phyloP scores from a whole-genome alignment of 30 jellyfish, hydroid and myxozoan genomes.

The Turritopsis dohrnii region DNA sequence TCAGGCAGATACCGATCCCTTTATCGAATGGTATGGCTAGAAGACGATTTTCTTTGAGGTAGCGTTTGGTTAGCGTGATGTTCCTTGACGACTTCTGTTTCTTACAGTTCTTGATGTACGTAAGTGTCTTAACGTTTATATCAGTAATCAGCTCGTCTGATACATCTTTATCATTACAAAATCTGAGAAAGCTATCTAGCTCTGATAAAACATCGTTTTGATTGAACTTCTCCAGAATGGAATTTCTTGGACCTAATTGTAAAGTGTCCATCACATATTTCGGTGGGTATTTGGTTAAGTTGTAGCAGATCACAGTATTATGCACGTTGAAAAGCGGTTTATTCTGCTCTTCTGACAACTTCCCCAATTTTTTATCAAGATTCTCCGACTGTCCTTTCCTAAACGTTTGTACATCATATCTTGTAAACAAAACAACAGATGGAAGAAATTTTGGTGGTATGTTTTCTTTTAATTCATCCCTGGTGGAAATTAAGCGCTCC shows the following conservation, averaged over 20 bases:
- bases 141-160: too few species aligned
- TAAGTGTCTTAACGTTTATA: too few species aligned
- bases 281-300: background rate
- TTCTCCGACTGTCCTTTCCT: background rate
- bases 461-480: background rate
- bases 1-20: too few species aligned
- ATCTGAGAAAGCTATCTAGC: too few species aligned
- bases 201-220: background rate
- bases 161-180: too few species aligned
- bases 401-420: background rate
- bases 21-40: too few species aligned
- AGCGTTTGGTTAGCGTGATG: too few species aligned
- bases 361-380: background rate
- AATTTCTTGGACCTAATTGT: background rate
- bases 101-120: too few species aligned
- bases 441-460: background rate
- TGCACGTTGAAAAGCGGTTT: background rate
- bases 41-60: too few species aligned
- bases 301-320: too few species aligned
- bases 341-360: background rate
- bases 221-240: background rate
- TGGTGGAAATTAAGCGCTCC: background rate
- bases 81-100: too few species aligned
- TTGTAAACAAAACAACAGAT: background rate
- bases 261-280: background rate